A percentile compares a stretch with the other conserved stretches of the same genome.
These are phyloP conservation scores for Pseudoips prasinana DNA, from an alignment of 2,888 invertebrate species.

Conservation along the genomic window DNA sequence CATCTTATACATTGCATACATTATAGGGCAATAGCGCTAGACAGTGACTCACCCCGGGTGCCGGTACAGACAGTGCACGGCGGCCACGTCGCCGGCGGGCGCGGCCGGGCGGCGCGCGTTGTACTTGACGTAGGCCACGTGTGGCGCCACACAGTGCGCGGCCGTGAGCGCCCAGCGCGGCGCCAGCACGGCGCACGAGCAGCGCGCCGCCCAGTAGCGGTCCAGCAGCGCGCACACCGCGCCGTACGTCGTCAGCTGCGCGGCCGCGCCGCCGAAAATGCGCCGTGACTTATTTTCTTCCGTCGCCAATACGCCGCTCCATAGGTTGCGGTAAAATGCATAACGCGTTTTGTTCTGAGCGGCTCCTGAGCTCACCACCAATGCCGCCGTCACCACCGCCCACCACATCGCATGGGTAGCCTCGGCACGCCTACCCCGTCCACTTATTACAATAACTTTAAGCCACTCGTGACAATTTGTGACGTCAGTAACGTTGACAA, in stretches of 20 bases:
- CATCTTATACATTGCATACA: too few species aligned
- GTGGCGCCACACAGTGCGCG: slow-evolving; percentile 60
- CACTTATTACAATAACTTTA: background rate
- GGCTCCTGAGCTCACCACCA: slow-evolving; percentile 10
- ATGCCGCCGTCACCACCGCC: slow-evolving; percentile 1
- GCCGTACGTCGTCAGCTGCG: slow-evolving; percentile 38
- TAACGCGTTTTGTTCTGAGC: slow-evolving; percentile 24
- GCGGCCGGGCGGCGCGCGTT: slow-evolving; percentile 44
- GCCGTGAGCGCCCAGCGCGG: slow-evolving; percentile 67
- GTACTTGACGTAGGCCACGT: slow-evolving; percentile 57
- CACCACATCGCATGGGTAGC: too few species aligned
- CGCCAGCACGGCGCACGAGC: slow-evolving; percentile 55
- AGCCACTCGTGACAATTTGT: background rate
- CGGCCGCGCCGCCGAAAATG: slow-evolving; percentile 56
- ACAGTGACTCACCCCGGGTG: slow-evolving; percentile 61
- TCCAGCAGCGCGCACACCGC: slow-evolving; percentile 56
- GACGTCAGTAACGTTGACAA: slow-evolving; percentile 4
- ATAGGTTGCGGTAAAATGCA: slow-evolving; percentile 39
- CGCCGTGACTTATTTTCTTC: slow-evolving; percentile 39
- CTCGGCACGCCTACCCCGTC: background rate
- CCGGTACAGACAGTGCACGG: slow-evolving; percentile 52
- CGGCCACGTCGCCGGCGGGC: slow-evolving; percentile 38
- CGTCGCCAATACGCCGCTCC: background rate
- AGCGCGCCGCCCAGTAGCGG: slow-evolving; percentile 52
- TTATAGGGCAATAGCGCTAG: too few species aligned